Conservation (phyloP, 2,888 invertebrate genomes). For the Nasonia oneida region DNA sequence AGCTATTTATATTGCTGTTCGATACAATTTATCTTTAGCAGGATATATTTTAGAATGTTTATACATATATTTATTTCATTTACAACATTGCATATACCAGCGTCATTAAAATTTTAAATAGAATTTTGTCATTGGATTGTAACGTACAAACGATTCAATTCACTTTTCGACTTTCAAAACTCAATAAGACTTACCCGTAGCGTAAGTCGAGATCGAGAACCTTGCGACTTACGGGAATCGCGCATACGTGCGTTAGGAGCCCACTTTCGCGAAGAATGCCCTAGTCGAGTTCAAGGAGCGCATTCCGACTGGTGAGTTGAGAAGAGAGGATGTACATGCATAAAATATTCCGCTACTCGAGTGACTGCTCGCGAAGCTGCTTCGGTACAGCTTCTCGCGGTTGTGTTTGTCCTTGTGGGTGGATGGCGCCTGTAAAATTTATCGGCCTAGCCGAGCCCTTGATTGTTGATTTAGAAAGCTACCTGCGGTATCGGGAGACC, state of each 20-base stretch:
- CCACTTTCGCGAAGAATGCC: not conserved
- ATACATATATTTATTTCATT: not conserved
- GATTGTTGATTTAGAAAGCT: slow-evolving; percentile 59
- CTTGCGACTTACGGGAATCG: not conserved
- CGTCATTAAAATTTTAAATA: not conserved
- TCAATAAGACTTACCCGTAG: not conserved
- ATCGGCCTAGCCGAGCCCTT: slow-evolving; percentile 47
- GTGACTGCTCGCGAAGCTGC: not conserved
- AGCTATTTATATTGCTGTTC: not conserved
- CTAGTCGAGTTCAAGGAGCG: slow-evolving; percentile 36
- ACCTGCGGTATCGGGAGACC: not conserved
- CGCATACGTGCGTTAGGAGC: not conserved
- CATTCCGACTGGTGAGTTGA: slow-evolving; percentile 37
- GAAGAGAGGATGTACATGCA: slow-evolving; percentile 44
- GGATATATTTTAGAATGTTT: not conserved
- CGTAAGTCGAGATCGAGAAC: not conserved
- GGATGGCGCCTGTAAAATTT: slow-evolving; percentile 53
- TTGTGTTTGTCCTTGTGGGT: not conserved
- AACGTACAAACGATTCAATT: not conserved
- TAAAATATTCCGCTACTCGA: slow-evolving; percentile 49
- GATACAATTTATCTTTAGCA: not conserved
- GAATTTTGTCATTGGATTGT: not conserved
- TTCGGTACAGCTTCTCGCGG: not conserved
- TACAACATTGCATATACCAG: not conserved
- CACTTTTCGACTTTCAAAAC: not conserved